A percentile compares a stretch with the other conserved stretches of the same genome.
Evolutionary conservation across 1,140 invertebrate genomes (phyloP).

Genomic region (Maniola jurtina): DNA sequence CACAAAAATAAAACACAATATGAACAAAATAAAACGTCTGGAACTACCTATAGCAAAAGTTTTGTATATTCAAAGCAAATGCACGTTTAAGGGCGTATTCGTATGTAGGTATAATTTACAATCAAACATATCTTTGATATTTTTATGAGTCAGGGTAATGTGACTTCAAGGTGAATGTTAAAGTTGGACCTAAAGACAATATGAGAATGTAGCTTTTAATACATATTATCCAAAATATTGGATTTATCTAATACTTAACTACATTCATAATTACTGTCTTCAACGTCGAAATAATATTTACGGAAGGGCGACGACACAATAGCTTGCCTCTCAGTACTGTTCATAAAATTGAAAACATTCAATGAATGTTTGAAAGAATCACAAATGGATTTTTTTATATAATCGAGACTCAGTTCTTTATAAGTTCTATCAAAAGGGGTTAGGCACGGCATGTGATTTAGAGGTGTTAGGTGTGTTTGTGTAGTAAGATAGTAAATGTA

Average conservation of each 20-base stretch:
- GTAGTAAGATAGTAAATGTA: slow-evolving; percentile 55
- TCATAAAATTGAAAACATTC: slow-evolving; percentile 32
- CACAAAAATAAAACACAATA: slow-evolving; percentile 34
- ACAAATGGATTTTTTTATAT: slow-evolving; percentile 33
- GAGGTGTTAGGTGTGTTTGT: slow-evolving; percentile 47
- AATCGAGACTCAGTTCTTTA: slow-evolving; percentile 54
- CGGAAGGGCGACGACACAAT: slow-evolving; percentile 41
- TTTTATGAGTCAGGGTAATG: slow-evolving; percentile 9
- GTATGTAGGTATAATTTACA: background rate
- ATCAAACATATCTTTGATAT: background rate
- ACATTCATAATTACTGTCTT: slow-evolving; percentile 35
- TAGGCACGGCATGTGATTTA: slow-evolving; percentile 49
- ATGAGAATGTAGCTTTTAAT: slow-evolving; percentile 24
- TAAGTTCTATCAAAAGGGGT: slow-evolving; percentile 59
- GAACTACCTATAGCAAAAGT: background rate
- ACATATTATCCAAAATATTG: background rate
- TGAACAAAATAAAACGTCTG: slow-evolving; percentile 10
- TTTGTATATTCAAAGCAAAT: background rate
- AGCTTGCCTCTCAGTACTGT: slow-evolving; percentile 64
- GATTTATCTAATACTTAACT: slow-evolving; percentile 11
- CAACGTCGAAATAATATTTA: slow-evolving; percentile 22
- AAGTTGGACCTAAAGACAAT: slow-evolving; percentile 39
- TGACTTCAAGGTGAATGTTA: slow-evolving; percentile 41
- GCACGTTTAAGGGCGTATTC: background rate
- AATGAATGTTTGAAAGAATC: slow-evolving; percentile 16